Evolutionary conservation across 1,140 invertebrate genomes (phyloP), one percentile per base, ranked within the genome.

Genomic region (Megalopta genalis): DNA sequence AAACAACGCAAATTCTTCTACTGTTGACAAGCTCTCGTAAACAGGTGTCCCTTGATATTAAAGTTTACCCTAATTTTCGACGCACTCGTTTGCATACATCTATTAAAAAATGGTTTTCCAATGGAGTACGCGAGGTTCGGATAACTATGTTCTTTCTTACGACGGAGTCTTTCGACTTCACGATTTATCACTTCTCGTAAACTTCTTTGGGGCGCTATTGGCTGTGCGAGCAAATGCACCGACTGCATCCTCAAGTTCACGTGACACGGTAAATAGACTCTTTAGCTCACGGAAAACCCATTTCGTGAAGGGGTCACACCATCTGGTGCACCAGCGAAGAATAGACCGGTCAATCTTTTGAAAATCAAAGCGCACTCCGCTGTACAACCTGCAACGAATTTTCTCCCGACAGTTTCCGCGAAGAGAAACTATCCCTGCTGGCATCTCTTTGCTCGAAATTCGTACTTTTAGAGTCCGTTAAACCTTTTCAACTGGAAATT

Each of bases 231-330:
- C 10, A 25, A 66, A 42, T 49, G 39, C 39, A 46, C 64, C 14
- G 39, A 66, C 39, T 66, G 39, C n/a, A 25, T 66, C 64, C 39
- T 66, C 10, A 42, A 66, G 64, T 66, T 66, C 42, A 66, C 64
- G 64, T 66, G 64, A 66, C 64, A 66, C 39, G 23, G 64, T 49
- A 66, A 66, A 66, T 66, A 66, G 39, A 66, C 39, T 25, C 64
- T 66, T 66, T 25, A 66, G 39, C 39, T 46, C 39, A 66, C 64
- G 64, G 39, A n/a, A 49, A 66, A 49, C 39, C 64, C 39, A 66
- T 66, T 66, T 18, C 16, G 12, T 14, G 64, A 66, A 46, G 64
- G 39, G 42, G 64, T 66, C 39, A 25, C 64, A 49, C 39, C 64
- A 66, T 46, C 64, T 66, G 64, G 39, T 49, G 64, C 64, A 46